phyloP scores from a whole-genome alignment of 1,140 invertebrate species.

The Melipona quadrifasciata region DNA sequence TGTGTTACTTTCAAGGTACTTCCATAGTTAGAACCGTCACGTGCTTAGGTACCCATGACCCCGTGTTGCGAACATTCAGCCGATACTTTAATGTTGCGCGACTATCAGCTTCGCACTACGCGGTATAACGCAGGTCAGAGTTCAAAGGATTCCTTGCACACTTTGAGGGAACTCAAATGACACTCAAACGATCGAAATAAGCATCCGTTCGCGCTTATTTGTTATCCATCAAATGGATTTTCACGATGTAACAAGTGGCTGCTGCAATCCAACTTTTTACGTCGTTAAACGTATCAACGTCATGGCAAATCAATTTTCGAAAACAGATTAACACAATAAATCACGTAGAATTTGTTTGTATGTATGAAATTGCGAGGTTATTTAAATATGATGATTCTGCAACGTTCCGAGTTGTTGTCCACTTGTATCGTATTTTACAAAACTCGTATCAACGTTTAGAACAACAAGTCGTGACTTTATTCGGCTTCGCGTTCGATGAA shows the following conservation, averaged over 20 bases:
- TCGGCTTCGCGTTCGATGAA: neutral
- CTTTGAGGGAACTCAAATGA: neutral
- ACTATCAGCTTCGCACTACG: neutral
- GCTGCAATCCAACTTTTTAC: neutral
- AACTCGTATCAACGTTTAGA: neutral
- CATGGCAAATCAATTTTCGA: neutral
- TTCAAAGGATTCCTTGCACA: neutral
- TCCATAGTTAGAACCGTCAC: neutral
- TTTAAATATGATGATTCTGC: neutral
- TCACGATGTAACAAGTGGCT: neutral
- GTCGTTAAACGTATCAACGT: neutral
- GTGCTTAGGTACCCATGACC: constrained; percentile 20
- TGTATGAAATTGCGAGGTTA: neutral
- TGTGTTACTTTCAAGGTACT: neutral
- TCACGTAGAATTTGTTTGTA: neutral
- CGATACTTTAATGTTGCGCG: neutral
- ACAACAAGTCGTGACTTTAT: neutral
- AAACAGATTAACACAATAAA: neutral
- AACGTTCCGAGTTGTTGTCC: neutral
- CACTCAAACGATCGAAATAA: neutral
- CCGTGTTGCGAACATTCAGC: neutral
- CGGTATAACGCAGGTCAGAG: neutral
- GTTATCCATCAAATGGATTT: neutral
- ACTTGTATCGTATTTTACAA: neutral
- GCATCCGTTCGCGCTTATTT: neutral